These are phyloP conservation scores for Lordiphosa andalusiaca DNA, from an alignment of 2,888 invertebrate genomes.

Conservation along the genomic window DNA sequence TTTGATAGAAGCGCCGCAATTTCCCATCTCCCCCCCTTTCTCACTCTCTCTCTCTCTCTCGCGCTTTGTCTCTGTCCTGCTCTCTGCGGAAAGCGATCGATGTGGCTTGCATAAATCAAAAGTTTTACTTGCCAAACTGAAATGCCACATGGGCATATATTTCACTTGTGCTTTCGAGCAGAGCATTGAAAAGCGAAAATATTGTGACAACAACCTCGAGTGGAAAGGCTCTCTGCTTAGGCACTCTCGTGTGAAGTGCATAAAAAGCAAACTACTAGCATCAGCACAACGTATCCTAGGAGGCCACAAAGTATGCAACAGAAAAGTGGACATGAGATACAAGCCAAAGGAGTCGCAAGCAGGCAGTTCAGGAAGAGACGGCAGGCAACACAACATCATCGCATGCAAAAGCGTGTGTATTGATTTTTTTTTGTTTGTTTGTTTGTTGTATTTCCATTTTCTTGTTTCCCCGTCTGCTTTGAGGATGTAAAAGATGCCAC, in stretches of 20 bases:
- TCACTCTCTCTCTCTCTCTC: no score
- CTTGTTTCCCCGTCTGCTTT: constrained; percentile 8
- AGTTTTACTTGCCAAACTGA: constrained; percentile 62
- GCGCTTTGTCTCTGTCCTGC: background rate
- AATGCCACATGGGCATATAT: constrained; percentile 69
- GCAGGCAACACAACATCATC: constrained; percentile 4
- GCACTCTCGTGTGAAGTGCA: constrained; percentile 66
- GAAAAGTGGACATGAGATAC: constrained; percentile 35
- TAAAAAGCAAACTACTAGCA: constrained; percentile 39
- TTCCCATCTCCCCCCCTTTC: no score
- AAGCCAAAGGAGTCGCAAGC: constrained; percentile 16
- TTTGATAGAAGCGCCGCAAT: constrained; percentile 2
- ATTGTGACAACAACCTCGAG: constrained; percentile 63
- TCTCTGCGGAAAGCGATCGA: constrained; percentile 24
- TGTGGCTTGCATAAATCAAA: constrained; percentile 65
- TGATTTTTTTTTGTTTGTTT: constrained; percentile 54
- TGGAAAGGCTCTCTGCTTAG: constrained; percentile 45
- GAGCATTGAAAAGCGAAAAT: constrained; percentile 74
- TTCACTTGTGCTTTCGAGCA: constrained; percentile 72
- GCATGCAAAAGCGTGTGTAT: constrained; percentile 57
- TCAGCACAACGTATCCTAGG: constrained; percentile 18
- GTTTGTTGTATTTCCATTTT: background rate
- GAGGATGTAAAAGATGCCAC: constrained; percentile 42
- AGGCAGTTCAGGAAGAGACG: constrained; percentile 27
- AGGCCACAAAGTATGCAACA: constrained; percentile 23